phyloP scores from a whole-genome alignment of 2,113 vertebrate genomes.

The Fregata magnificens region DNA sequence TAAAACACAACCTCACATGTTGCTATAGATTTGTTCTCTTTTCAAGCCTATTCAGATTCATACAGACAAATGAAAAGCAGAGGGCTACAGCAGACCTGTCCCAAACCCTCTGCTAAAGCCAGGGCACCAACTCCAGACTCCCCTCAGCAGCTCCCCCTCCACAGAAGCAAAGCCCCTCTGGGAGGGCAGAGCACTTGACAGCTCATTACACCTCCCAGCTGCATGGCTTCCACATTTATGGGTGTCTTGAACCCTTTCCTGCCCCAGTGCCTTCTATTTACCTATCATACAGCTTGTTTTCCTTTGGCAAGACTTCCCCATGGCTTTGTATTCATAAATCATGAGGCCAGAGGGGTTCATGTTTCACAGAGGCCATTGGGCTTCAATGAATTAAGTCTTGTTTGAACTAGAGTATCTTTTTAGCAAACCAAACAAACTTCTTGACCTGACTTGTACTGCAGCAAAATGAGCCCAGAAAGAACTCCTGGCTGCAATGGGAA shows the following conservation, averaged over 20 bases:
- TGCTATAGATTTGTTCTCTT: fast-evolving
- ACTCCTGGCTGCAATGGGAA: neutral
- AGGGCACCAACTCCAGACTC: neutral
- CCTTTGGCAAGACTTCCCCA: neutral
- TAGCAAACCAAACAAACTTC: constrained; percentile 44
- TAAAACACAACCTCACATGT: fast-evolving
- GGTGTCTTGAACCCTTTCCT: neutral
- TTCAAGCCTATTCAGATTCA: fast-evolving
- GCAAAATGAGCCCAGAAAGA: neutral
- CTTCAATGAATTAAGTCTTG: constrained; percentile 30
- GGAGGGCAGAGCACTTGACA: neutral
- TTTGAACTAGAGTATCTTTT: constrained; percentile 40
- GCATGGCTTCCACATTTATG: fast-evolving
- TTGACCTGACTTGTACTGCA: constrained; percentile 7
- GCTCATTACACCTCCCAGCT: neutral
- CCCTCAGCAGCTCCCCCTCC: neutral
- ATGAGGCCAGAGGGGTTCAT: neutral
- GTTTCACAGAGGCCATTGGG: constrained; percentile 40
- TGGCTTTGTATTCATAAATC: constrained; percentile 17
- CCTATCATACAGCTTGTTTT: neutral
- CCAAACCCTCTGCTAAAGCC: neutral
- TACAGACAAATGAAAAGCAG: neutral
- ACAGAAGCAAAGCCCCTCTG: neutral
- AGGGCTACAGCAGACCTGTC: neutral
- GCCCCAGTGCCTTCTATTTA: neutral